Evolutionary conservation across 2,888 invertebrate species (phyloP).

Genomic region (Chalcosyrphus nemorum): DNA sequence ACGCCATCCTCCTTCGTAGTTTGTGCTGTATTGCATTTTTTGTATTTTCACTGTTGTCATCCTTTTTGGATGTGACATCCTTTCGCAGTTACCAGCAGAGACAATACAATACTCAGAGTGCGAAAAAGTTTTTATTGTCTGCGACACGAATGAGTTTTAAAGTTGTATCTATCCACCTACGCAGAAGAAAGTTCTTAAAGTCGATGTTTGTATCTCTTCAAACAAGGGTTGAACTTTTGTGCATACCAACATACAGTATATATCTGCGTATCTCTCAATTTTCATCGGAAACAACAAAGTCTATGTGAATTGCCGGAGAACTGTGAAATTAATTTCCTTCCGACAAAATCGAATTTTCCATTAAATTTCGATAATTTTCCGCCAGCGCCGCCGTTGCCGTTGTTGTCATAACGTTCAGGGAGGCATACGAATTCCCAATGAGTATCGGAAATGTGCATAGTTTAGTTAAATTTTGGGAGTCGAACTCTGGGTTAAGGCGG

Average conservation of each 20-base stretch:
- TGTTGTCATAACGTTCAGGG: slow-evolving; percentile 2
- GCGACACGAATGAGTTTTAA: not conserved
- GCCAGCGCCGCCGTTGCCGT: not conserved
- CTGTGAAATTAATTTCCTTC: slow-evolving; percentile 34
- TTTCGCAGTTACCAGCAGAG: slow-evolving; percentile 25
- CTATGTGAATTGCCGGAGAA: slow-evolving; percentile 8
- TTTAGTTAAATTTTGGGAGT: slow-evolving; percentile 21
- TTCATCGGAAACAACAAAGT: slow-evolving; percentile 19
- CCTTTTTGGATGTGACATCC: slow-evolving; percentile 36
- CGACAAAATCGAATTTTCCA: slow-evolving; percentile 25
- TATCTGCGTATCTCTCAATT: not conserved
- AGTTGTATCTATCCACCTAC: not conserved
- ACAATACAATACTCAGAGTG: slow-evolving; percentile 28
- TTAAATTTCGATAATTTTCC: slow-evolving; percentile 25
- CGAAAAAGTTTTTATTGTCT: slow-evolving; percentile 15
- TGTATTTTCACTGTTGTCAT: not conserved
- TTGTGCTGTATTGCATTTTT: slow-evolving; percentile 8
- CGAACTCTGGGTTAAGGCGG: not conserved
- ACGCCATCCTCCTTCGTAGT: not conserved
- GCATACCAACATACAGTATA: not conserved
- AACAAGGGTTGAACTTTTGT: too few species aligned
- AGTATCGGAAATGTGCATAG: slow-evolving; percentile 25
- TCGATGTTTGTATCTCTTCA: too few species aligned
- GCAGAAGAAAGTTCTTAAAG: not conserved
- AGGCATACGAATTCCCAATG: slow-evolving; percentile 10